Evolutionary conservation across 2,888 invertebrate species (phyloP).

Genomic region (Eudasyphora cyanicolor): DNA sequence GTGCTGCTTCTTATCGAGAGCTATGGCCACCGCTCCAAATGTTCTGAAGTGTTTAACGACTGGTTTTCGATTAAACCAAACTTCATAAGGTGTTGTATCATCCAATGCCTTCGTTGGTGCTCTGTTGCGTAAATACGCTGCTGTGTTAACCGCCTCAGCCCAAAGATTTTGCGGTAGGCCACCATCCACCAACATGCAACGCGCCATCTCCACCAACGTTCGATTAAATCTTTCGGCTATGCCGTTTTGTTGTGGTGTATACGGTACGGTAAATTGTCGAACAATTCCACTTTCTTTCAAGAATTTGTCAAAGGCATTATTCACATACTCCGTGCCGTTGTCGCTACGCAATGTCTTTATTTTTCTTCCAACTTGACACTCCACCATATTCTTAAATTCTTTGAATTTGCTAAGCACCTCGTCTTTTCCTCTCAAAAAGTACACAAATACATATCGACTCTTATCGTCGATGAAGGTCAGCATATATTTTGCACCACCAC

Average conservation of each 20-base stretch:
- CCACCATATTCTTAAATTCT: no score
- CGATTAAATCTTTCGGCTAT: no score
- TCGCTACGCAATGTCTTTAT: constrained; percentile 47
- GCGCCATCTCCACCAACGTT: no score
- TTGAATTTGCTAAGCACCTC: no score
- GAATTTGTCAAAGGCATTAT: constrained; percentile 35
- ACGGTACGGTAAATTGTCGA: constrained; percentile 30
- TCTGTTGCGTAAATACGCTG: no score
- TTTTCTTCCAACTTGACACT: no score
- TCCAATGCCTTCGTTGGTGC: constrained; percentile 6
- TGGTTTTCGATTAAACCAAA: no score
- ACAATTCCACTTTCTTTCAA: constrained; percentile 42
- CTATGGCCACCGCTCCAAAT: constrained; percentile 51
- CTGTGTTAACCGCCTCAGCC: constrained; percentile 38
- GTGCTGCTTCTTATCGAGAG: constrained; percentile 31
- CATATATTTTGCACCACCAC: constrained; percentile 52
- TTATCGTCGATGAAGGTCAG: constrained; percentile 57
- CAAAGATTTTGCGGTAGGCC: constrained; percentile 17
- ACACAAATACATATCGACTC: constrained; percentile 43
- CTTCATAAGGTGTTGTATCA: constrained; percentile 42
- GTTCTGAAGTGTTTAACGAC: constrained; percentile 38
- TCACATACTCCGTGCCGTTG: constrained; percentile 47
- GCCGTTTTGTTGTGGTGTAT: constrained; percentile 46
- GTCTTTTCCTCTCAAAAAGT: constrained; percentile 50
- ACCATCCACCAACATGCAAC: constrained; percentile 47